A percentile compares a stretch with the other conserved stretches of the same genome.
phyloP scores from a whole-genome alignment of 2,113 vertebrate genomes.

The Proteles cristata region DNA sequence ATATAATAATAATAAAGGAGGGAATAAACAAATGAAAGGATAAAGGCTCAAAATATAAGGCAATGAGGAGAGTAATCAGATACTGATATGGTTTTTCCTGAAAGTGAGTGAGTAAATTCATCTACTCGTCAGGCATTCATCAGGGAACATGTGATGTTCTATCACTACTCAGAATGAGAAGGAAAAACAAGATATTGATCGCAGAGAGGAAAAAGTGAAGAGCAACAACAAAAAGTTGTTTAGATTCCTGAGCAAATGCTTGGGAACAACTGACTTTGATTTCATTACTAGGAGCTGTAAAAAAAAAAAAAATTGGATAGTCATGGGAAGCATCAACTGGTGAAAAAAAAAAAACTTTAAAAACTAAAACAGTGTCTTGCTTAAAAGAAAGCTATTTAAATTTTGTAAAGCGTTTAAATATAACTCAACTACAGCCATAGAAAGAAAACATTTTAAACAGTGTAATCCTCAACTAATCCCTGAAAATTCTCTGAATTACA shows the following conservation, averaged over 20 bases:
- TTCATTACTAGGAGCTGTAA: neutral
- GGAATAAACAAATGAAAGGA: neutral
- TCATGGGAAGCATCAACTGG: neutral
- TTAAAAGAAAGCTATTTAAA: neutral
- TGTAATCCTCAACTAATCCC: slow-evolving; percentile 49
- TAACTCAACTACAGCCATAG: neutral
- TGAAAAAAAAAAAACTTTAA: neutral
- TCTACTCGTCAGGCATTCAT: neutral
- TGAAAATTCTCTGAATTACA: slow-evolving; percentile 45
- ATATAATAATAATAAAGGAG: neutral
- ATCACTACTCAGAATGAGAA: neutral
- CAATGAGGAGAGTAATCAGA: neutral
- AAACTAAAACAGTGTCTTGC: neutral
- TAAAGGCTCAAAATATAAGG: neutral
- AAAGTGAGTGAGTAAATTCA: neutral
- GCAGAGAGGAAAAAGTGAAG: neutral
- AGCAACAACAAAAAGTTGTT: neutral
- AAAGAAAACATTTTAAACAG: slow-evolving; percentile 41
- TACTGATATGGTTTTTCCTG: neutral
- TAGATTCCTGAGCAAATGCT: slow-evolving; percentile 1
- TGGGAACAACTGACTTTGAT: neutral
- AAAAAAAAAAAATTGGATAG: neutral
- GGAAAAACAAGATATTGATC: neutral
- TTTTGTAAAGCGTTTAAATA: neutral
- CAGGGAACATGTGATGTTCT: neutral